These are phyloP conservation scores for Schrankia costaestrigalis DNA, from an alignment of 2,888 invertebrate species.

Conservation along the genomic window DNA sequence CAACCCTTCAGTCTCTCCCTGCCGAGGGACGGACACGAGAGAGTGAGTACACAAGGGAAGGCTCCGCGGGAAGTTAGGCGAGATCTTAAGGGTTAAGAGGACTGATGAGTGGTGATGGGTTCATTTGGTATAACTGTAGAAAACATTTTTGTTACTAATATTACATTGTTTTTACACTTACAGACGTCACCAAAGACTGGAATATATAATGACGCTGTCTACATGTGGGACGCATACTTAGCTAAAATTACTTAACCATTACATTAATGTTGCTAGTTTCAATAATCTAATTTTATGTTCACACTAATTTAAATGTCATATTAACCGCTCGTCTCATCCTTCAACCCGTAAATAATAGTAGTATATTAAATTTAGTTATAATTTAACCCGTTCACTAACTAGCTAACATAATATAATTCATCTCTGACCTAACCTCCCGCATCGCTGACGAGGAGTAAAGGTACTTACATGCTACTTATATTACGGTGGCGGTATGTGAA, in stretches of 20 bases:
- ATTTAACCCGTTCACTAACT: constrained; percentile 47
- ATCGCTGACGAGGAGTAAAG: constrained; percentile 71
- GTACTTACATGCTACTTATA: constrained; percentile 27
- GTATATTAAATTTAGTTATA: background rate
- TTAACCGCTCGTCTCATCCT: constrained; percentile 3
- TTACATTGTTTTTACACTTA: constrained; percentile 4
- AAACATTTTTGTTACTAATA: background rate
- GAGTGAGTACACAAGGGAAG: constrained; percentile 48
- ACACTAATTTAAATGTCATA: no score
- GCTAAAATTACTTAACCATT: no score
- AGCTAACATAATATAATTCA: constrained; percentile 31
- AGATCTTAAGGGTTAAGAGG: constrained; percentile 12
- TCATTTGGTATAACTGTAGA: constrained; percentile 2
- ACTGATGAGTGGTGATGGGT: constrained; percentile 12
- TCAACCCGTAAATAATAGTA: background rate
- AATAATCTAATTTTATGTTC: no score
- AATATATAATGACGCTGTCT: constrained; percentile 6
- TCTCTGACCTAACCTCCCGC: constrained; percentile 62
- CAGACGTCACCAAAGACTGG: constrained; percentile 2
- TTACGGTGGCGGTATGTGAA: constrained; percentile 9
- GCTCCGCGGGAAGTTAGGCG: constrained; percentile 63
- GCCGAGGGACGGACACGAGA: constrained; percentile 82
- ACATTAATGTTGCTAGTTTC: no score
- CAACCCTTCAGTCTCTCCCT: constrained; percentile 89
- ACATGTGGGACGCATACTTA: constrained; percentile 5